These are phyloP conservation scores for Halichondria panicea DNA, from an alignment of 37 sponge, comb jelly and placozoan genomes.

Conservation along the genomic window DNA sequence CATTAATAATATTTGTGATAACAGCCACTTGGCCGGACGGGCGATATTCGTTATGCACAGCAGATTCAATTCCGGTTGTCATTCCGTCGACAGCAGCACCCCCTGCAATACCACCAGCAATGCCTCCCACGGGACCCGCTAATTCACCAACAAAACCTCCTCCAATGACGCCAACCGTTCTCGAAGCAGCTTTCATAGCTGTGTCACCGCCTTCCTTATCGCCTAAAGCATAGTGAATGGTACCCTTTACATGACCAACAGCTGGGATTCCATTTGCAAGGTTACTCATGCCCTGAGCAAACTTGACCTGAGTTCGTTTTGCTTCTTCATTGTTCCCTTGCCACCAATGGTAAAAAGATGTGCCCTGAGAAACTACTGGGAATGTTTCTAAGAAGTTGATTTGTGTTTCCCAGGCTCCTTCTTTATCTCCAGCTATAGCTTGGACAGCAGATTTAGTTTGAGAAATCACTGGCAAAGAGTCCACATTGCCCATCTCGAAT, in stretches of 20 bases:
- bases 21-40: conserved; percentile 7
- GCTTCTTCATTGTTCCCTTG: conserved; percentile 16
- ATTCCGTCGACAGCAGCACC: conserved; percentile 7
- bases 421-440: conserved; percentile 3
- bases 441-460: conserved; percentile 27
- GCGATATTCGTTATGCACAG: conserved; percentile 17
- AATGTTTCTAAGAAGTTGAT: conserved; percentile 18
- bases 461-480: neutral
- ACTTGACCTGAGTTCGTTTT: conserved; percentile 15
- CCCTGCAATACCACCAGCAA: conserved; percentile 12
- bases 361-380: conserved; percentile 26
- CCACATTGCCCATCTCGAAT: no score
- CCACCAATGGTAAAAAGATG: neutral
- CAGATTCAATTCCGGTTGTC: conserved; percentile 23
- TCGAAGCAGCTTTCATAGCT: conserved; percentile 26
- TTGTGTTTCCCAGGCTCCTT: conserved; percentile 25
- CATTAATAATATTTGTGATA: neutral
- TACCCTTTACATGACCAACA: conserved; percentile 39
- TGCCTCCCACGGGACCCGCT: conserved; percentile 1
- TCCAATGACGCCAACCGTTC: conserved; percentile 24
- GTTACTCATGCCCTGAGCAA: conserved; percentile 3
- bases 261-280: conserved; percentile 17
- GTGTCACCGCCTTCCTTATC: conserved; percentile 26
- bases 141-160: conserved; percentile 21
- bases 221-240: conserved; percentile 28